A percentile compares a stretch with the other conserved stretches of the same genome.
Evolutionary conservation across 2,888 invertebrate genomes (phyloP).

Genomic region (Amphipyra berbera): DNA sequence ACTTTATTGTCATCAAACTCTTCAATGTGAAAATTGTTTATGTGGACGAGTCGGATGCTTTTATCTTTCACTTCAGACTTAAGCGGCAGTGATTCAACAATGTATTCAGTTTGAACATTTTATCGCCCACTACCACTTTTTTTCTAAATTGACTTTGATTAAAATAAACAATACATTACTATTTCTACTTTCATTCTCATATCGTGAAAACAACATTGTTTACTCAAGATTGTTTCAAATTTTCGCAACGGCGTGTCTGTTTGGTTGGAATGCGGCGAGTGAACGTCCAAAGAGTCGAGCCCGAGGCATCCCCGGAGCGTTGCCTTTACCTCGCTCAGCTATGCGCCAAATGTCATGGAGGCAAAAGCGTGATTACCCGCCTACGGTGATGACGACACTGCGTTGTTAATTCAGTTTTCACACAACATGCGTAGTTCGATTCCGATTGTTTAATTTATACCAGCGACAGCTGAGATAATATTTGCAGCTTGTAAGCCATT

Average conservation of each 20-base stretch:
- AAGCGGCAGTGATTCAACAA: neutral
- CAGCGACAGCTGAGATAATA: constrained; percentile 73
- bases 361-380: constrained; percentile 76
- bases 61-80: constrained; percentile 19
- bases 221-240: constrained; percentile 61
- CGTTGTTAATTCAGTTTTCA: constrained; percentile 49
- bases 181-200: constrained; percentile 33
- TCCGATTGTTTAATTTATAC: constrained; percentile 58
- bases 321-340: constrained; percentile 68
- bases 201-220: constrained; percentile 44
- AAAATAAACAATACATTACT: constrained; percentile 20
- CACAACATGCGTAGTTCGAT: constrained; percentile 46
- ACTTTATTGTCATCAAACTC: constrained; percentile 29
- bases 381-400: constrained; percentile 65
- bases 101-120: constrained; percentile 14
- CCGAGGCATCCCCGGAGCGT: constrained; percentile 72
- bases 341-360: constrained; percentile 82
- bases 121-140: constrained; percentile 16
- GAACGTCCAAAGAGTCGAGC: constrained; percentile 77
- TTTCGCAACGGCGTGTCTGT: constrained; percentile 74
- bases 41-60: constrained; percentile 4
- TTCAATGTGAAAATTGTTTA: constrained; percentile 12
- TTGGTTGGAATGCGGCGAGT: constrained; percentile 81
- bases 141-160: constrained; percentile 11
- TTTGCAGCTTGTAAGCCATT: constrained; percentile 66